Conservation (phyloP, 2,888 invertebrate species). For the Camponotus fellah region DNA sequence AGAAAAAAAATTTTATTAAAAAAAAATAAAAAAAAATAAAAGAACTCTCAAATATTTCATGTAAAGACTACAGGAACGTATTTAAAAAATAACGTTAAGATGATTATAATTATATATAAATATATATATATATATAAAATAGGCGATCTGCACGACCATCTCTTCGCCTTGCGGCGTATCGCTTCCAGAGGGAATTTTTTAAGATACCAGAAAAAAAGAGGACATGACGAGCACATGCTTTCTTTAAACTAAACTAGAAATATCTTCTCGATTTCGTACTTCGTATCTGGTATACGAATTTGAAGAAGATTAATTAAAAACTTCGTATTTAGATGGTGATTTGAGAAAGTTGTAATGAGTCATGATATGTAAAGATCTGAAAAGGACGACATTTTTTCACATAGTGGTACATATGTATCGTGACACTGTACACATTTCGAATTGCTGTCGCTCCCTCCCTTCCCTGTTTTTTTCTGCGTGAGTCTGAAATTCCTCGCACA, state of each 20-base stretch:
- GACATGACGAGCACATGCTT: constrained; percentile 74
- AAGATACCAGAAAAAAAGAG: constrained; percentile 76
- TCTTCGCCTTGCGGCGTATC: constrained; percentile 78
- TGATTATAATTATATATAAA: constrained; percentile 64
- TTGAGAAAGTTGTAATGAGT: constrained; percentile 49
- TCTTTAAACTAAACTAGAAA: constrained; percentile 68
- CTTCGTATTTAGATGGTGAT: constrained; percentile 62
- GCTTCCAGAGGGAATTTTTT: constrained; percentile 77
- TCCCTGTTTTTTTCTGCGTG: constrained; percentile 74
- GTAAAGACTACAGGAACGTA: constrained; percentile 75
- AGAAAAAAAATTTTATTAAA: constrained; percentile 87
- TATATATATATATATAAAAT: constrained; percentile 22
- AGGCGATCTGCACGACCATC: constrained; percentile 77
- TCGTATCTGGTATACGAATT: constrained; percentile 67
- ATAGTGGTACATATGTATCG: constrained; percentile 50
- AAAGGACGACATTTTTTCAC: constrained; percentile 40
- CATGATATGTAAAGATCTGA: constrained; percentile 40
- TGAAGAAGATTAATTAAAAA: constrained; percentile 61
- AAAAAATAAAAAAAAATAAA: constrained; percentile 87
- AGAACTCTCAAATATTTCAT: constrained; percentile 79
- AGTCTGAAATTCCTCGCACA: constrained; percentile 69
- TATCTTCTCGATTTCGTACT: constrained; percentile 67
- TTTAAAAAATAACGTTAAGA: constrained; percentile 75
- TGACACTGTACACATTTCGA: constrained; percentile 30
- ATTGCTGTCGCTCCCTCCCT: constrained; percentile 68